phyloP scores from a whole-genome alignment of 1,140 invertebrate genomes.

The Bombus sibiricus region DNA sequence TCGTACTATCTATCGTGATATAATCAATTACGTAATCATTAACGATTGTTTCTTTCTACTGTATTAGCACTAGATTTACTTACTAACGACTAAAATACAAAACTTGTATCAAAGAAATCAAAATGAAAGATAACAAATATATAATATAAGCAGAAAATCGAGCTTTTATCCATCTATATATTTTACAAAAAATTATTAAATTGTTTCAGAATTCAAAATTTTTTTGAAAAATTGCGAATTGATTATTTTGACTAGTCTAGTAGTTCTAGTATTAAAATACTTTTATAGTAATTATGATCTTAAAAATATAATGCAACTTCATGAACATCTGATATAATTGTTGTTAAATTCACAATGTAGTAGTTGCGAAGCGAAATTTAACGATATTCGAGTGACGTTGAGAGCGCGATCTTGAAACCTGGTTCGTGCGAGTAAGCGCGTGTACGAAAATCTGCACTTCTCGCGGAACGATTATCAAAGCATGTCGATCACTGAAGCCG shows the following conservation, averaged over 20 bases:
- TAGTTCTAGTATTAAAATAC: neutral
- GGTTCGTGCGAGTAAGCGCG: neutral
- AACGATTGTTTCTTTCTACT: no score
- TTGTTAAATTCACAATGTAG: neutral
- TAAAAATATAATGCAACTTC: no score
- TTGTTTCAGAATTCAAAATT: no score
- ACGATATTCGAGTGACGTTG: no score
- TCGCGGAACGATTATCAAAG: neutral
- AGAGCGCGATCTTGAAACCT: slow-evolving; percentile 6
- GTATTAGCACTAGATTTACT: no score
- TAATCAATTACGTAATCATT: no score
- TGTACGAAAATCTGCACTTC: neutral
- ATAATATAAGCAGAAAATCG: no score
- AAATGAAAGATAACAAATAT: no score
- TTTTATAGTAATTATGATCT: neutral
- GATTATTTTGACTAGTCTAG: no score
- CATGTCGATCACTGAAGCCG: slow-evolving; percentile 8
- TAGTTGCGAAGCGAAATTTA: neutral
- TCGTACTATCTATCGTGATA: neutral
- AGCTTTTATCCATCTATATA: no score
- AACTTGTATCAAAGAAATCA: neutral
- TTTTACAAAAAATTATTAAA: neutral
- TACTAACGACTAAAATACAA: neutral
- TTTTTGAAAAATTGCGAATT: no score
- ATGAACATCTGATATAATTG: neutral